These are phyloP conservation scores for Ligdia adustata DNA, from an alignment of 2,888 invertebrate genomes.

Conservation along the genomic window DNA sequence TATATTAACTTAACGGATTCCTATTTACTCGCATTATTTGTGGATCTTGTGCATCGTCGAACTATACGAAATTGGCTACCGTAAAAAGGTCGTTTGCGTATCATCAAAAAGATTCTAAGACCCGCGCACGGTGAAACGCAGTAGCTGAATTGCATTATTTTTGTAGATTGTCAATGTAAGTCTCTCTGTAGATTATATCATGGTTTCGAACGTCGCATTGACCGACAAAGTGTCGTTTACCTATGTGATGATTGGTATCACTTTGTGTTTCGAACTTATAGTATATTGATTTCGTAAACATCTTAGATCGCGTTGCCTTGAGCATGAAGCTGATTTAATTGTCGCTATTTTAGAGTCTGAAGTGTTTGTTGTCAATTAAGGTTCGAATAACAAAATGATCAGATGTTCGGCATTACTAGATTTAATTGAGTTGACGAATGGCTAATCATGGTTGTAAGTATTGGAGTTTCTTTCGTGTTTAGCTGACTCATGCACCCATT, in stretches of 20 bases:
- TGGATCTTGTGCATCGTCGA: conserved; percentile 11
- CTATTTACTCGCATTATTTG: conserved; percentile 10
- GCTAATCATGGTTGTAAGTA: conserved; percentile 1
- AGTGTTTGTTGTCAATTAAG: neutral
- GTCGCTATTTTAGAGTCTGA: neutral
- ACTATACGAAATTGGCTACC: no score
- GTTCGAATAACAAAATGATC: conserved; percentile 17
- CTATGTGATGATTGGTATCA: conserved; percentile 8
- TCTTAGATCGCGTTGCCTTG: no score
- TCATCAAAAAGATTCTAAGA: no score
- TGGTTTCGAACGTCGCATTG: conserved; percentile 2
- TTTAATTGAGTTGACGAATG: conserved; percentile 5
- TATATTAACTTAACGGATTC: conserved; percentile 23
- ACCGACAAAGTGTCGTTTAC: neutral
- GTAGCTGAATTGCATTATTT: neutral
- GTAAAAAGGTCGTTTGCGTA: neutral
- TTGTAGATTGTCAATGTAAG: conserved; percentile 1
- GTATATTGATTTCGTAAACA: no score
- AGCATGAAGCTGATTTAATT: neutral
- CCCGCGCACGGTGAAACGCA: no score
- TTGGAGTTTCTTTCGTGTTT: neutral
- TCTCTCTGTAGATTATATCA: neutral
- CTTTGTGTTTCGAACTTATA: conserved; percentile 15
- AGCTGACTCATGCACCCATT: conserved; percentile 5
- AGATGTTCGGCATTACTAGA: conserved; percentile 1